These are phyloP conservation scores for Sorex fumeus DNA, from an alignment of 2,113 vertebrate species.

Conservation along the genomic window DNA sequence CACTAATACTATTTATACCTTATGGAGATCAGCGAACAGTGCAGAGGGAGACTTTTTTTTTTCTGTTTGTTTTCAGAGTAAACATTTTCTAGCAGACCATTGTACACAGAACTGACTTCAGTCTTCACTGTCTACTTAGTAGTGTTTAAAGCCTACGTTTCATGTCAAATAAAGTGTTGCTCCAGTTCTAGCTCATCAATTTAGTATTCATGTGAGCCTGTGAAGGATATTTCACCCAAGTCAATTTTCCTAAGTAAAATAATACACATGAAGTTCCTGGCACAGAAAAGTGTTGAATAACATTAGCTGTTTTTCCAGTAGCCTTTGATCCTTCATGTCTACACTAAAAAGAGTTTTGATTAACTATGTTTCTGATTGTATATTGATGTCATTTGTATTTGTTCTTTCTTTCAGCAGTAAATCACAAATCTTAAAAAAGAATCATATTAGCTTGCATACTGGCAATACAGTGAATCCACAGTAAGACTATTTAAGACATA, in stretches of 20 bases:
- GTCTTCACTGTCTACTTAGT: neutral
- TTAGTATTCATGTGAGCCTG: neutral
- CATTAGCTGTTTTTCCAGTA: neutral
- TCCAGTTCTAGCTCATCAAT: neutral
- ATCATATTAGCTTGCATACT: neutral
- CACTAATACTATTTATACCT: neutral
- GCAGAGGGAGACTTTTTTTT: neutral
- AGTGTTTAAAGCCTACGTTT: neutral
- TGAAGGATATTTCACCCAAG: neutral
- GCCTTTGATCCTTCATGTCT: neutral
- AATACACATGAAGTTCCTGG: neutral
- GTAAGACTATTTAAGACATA: neutral
- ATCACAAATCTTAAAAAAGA: neutral
- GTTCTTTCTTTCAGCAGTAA: neutral
- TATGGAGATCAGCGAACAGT: neutral
- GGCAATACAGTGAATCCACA: neutral
- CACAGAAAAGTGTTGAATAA: neutral
- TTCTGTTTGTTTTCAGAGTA: neutral
- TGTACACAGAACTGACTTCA: neutral
- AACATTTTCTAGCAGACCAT: neutral
- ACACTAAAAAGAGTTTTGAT: neutral
- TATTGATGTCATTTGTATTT: constrained; percentile 21
- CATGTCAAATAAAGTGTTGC: neutral
- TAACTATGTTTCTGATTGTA: neutral
- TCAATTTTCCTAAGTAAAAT: constrained; percentile 41